A percentile compares a stretch with the other conserved stretches of the same genome.
phyloP scores from a whole-genome alignment of 2,888 invertebrate species.

The Suillia variegata region DNA sequence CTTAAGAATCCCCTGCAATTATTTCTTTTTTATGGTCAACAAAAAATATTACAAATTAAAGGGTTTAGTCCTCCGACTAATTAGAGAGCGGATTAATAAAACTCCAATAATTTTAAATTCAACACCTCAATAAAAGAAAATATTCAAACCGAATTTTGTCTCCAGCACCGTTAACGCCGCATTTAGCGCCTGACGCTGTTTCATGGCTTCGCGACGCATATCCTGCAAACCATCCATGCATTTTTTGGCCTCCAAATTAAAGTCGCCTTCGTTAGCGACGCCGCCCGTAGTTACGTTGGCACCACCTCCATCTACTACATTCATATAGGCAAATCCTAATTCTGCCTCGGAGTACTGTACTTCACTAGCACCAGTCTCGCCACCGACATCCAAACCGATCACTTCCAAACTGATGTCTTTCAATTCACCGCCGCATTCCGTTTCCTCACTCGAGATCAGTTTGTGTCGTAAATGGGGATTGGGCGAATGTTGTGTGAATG shows the following conservation, averaged over 20 bases:
- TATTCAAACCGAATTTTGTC: slow-evolving; percentile 56
- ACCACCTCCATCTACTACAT: slow-evolving; percentile 38
- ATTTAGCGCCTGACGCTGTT: slow-evolving; percentile 70
- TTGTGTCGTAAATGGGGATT: slow-evolving; percentile 65
- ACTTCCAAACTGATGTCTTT: slow-evolving; percentile 76
- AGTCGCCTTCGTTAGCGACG: slow-evolving; percentile 64
- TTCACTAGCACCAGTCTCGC: slow-evolving; percentile 27
- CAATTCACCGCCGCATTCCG: slow-evolving; percentile 65
- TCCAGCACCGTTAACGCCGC: slow-evolving; percentile 55
- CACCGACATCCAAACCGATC: slow-evolving; percentile 64
- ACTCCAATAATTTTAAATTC: background rate
- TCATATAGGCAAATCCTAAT: slow-evolving; percentile 53
- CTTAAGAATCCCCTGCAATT: too few relatives aligned
- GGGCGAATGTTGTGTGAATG: slow-evolving; percentile 72
- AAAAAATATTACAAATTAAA: too few relatives aligned
- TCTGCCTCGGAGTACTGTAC: slow-evolving; percentile 33
- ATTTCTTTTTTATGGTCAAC: too few relatives aligned
- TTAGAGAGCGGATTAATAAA: too few relatives aligned
- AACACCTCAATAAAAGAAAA: background rate
- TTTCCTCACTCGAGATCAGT: slow-evolving; percentile 38
- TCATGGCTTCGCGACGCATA: slow-evolving; percentile 67
- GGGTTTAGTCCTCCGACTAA: too few relatives aligned
- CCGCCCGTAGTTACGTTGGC: background rate
- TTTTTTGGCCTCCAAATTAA: slow-evolving; percentile 69
- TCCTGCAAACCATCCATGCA: slow-evolving; percentile 69